Evolutionary conservation across 2,888 invertebrate species (phyloP).

Genomic region (Sisyra terminalis): DNA sequence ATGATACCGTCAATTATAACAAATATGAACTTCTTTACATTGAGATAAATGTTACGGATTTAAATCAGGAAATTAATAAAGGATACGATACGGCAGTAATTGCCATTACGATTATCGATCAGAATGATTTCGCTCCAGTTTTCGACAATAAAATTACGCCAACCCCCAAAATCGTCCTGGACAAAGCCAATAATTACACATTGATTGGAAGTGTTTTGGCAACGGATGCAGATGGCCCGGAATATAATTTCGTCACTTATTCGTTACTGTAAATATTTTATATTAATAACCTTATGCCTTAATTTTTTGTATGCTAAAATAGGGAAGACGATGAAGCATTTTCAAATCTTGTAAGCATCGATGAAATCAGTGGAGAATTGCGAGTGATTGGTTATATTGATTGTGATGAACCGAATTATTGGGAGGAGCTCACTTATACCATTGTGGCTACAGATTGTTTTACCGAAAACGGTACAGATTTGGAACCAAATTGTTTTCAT

Average conservation of each 20-base stretch:
- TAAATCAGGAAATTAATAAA: conserved; percentile 29
- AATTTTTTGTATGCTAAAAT: conserved; percentile 23
- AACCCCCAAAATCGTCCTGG: conserved; percentile 31
- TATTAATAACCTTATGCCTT: not conserved
- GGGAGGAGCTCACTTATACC: conserved; percentile 32
- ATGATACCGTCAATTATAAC: conserved; percentile 36
- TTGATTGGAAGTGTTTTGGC: conserved; percentile 41
- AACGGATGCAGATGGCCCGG: conserved; percentile 41
- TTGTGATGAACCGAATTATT: conserved; percentile 25
- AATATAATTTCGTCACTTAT: conserved; percentile 38
- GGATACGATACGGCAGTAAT: conserved; percentile 16
- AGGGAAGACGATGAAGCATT: conserved; percentile 22
- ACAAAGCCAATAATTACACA: conserved; percentile 29
- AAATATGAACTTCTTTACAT: conserved; percentile 40
- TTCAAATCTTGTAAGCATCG: conserved; percentile 31
- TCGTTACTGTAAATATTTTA: conserved; percentile 29
- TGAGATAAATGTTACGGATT: conserved; percentile 32
- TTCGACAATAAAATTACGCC: conserved; percentile 30
- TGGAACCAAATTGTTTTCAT: not conserved
- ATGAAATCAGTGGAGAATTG: conserved; percentile 33
- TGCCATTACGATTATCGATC: conserved; percentile 39
- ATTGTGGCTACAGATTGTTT: conserved; percentile 33
- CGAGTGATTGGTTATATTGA: conserved; percentile 23
- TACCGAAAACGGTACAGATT: not conserved
- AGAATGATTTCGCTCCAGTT: conserved; percentile 44